Evolutionary conservation across 2,797 vertebrate species (phyloP).

Genomic region (Petrocephalus schoutedeni): DNA sequence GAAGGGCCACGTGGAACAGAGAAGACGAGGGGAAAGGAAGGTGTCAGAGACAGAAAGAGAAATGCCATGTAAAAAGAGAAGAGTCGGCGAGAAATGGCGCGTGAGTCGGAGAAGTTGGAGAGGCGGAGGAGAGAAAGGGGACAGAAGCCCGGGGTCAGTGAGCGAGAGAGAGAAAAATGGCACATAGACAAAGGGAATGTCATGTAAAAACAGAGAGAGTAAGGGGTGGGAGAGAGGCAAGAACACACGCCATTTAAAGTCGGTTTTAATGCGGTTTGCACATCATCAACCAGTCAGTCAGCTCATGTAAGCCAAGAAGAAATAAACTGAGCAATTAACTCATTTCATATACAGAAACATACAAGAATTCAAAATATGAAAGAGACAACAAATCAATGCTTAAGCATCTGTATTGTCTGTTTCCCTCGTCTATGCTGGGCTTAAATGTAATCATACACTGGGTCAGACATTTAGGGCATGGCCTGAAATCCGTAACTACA

Average conservation of each 20-base stretch:
- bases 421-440: not conserved
- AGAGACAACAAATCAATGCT: not conserved
- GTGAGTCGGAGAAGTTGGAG: not conserved
- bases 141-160: not conserved
- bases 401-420: not conserved
- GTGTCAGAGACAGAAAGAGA: not conserved
- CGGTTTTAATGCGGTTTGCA: not conserved
- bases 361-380: not conserved
- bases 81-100: not conserved
- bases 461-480: not conserved
- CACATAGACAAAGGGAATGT: not conserved
- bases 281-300: not conserved
- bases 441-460: not conserved
- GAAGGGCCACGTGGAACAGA: not conserved
- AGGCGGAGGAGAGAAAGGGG: not conserved
- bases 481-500: not conserved
- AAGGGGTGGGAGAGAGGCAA: not conserved
- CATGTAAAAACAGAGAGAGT: not conserved
- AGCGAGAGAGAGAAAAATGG: not conserved
- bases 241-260: not conserved
- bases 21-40: not conserved
- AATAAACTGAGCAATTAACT: not conserved
- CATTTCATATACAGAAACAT: not conserved
- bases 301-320: not conserved
- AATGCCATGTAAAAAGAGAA: not conserved